These are phyloP conservation scores for Hoplodrina ambigua DNA, from an alignment of 2,888 invertebrate species.

Conservation along the genomic window DNA sequence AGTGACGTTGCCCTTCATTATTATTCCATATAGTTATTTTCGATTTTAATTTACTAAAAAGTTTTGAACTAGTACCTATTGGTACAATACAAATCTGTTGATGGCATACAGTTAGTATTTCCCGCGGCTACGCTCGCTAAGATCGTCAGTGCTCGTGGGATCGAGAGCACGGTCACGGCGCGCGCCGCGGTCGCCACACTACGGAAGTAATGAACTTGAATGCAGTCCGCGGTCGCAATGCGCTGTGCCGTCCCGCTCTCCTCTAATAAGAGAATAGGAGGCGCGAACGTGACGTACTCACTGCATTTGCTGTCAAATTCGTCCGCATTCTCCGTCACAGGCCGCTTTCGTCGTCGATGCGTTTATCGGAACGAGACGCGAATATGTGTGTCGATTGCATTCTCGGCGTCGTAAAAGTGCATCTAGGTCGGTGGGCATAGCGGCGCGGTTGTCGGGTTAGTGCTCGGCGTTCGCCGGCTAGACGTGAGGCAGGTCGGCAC, in stretches of 20 bases:
- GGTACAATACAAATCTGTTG: neutral
- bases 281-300: constrained; percentile 88
- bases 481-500: constrained; percentile 89
- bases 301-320: constrained; percentile 89
- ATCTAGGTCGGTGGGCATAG: constrained; percentile 89
- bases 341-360: constrained; percentile 90
- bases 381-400: constrained; percentile 90
- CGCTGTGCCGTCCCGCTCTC: constrained; percentile 84
- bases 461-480: constrained; percentile 83
- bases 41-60: neutral
- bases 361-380: constrained; percentile 91
- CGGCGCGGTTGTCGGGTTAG: constrained; percentile 83
- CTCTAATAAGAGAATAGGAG: constrained; percentile 78
- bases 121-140: constrained; percentile 30
- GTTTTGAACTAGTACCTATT: neutral
- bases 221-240: constrained; percentile 84
- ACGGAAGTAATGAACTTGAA: constrained; percentile 91
- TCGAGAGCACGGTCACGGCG: constrained; percentile 85
- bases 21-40: neutral
- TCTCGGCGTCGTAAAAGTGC: constrained; percentile 89
- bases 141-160: constrained; percentile 68
- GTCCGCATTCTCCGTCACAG: constrained; percentile 89
- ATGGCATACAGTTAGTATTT: constrained; percentile 23
- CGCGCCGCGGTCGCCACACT: constrained; percentile 82
- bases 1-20: neutral